Conservation (phyloP, 2,113 vertebrate genomes). For the Toxotes jaculatrix region DNA sequence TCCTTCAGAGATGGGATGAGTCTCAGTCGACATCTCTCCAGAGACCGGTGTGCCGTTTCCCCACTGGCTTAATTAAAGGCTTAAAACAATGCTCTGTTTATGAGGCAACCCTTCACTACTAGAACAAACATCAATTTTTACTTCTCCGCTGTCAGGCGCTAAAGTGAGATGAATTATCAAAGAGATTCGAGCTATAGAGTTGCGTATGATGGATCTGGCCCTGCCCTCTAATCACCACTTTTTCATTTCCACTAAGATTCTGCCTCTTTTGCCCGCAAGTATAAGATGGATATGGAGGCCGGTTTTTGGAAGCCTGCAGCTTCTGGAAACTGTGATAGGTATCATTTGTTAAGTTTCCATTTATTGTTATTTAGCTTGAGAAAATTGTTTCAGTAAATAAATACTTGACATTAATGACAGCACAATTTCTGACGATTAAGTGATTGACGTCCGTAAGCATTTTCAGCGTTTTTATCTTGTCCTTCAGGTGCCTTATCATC, state of each 20-base stretch:
- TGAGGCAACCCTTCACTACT: slow-evolving; percentile 45
- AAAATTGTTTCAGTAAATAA: slow-evolving; percentile 40
- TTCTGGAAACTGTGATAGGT: slow-evolving; percentile 48
- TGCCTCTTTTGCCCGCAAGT: slow-evolving; percentile 61
- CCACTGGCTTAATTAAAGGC: slow-evolving; percentile 75
- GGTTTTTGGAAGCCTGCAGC: slow-evolving; percentile 29
- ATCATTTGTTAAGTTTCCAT: slow-evolving; percentile 36
- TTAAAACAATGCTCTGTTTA: slow-evolving; percentile 67
- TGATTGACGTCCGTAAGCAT: slow-evolving; percentile 28
- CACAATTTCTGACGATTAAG: slow-evolving; percentile 30
- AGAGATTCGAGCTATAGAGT: slow-evolving; percentile 36
- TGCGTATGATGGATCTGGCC: slow-evolving; percentile 57
- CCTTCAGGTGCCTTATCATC: slow-evolving; percentile 7
- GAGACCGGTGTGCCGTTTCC: slow-evolving; percentile 41
- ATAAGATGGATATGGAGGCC: slow-evolving; percentile 48
- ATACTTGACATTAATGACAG: slow-evolving; percentile 30
- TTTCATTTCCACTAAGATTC: slow-evolving; percentile 72
- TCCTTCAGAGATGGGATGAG: slow-evolving; percentile 32
- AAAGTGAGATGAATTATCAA: slow-evolving; percentile 75
- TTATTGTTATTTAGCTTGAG: slow-evolving; percentile 47
- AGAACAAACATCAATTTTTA: slow-evolving; percentile 66
- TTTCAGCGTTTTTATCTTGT: neutral
- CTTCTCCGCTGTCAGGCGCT: slow-evolving; percentile 53
- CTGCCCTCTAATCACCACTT: slow-evolving; percentile 65
- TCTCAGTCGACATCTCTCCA: slow-evolving; percentile 25